phyloP scores from a whole-genome alignment of 2,888 invertebrate genomes.

The Cinara cedri region DNA sequence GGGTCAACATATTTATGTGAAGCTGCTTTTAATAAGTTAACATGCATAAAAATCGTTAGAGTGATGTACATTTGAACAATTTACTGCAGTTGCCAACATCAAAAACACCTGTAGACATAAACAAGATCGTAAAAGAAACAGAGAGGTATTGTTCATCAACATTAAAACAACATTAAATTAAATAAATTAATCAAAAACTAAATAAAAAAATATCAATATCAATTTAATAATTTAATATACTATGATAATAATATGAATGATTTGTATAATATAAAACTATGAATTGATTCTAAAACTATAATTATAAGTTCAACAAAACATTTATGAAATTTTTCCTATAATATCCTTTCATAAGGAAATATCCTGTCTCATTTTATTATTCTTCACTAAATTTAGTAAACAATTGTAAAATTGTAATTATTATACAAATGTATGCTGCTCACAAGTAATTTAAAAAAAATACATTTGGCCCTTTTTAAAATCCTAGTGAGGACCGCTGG shows the following conservation, averaged over 20 bases:
- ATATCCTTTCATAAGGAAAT: neutral
- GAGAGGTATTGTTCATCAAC: too few relatives aligned
- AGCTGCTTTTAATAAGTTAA: neutral
- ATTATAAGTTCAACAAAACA: conserved; percentile 4
- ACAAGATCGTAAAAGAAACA: too few relatives aligned
- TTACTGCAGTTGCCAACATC: neutral
- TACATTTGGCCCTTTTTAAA: too few relatives aligned
- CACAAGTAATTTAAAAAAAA: neutral
- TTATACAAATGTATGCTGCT: conserved; percentile 1
- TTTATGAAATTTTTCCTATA: neutral
- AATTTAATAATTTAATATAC: neutral
- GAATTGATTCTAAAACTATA: conserved; percentile 1
- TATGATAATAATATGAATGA: neutral
- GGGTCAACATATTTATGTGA: neutral
- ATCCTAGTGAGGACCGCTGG: too few relatives aligned
- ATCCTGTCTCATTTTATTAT: too few relatives aligned
- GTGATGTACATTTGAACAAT: neutral
- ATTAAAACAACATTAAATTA: too few relatives aligned
- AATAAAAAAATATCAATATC: too few relatives aligned
- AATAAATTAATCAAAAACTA: too few relatives aligned
- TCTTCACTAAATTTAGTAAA: too few relatives aligned
- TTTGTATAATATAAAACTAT: neutral
- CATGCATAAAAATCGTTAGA: neutral
- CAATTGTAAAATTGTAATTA: neutral
- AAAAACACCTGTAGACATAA: too few relatives aligned